Percentiles rank a stretch among this genome's conserved stretches.
Conservation (phyloP, 35 echinoderm and acorn worm species). For the Heliocidaris tuberculata region DNA sequence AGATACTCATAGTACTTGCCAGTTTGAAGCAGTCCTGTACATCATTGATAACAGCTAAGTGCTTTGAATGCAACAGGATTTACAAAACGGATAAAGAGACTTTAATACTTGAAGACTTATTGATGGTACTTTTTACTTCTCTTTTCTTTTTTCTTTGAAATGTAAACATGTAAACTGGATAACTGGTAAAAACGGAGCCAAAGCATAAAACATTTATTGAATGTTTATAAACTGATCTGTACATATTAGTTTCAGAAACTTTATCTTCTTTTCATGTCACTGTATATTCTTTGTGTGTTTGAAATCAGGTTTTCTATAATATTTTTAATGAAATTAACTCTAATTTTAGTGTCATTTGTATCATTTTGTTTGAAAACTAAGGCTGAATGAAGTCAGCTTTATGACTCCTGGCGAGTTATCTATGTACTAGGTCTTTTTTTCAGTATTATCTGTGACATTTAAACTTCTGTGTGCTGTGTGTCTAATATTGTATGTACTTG, state of each 20-base stretch:
- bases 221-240: background rate
- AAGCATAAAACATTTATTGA: background rate
- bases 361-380: background rate
- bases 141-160: background rate
- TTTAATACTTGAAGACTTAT: background rate
- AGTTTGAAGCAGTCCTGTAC: too few species aligned
- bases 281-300: background rate
- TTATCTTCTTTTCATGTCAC: background rate
- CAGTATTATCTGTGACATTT: background rate
- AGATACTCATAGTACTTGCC: too few species aligned
- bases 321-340: background rate
- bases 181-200: background rate
- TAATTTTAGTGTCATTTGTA: background rate
- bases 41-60: too few species aligned
- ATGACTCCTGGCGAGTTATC: background rate
- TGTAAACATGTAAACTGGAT: background rate
- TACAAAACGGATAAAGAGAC: background rate
- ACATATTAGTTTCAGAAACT: background rate
- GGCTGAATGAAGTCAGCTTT: background rate
- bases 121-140: background rate
- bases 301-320: conserved; percentile 3
- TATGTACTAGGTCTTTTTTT: background rate
- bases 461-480: background rate
- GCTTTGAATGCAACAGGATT: too few species aligned
- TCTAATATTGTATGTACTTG: background rate